Evolutionary conservation across 2,797 vertebrate species (phyloP), one percentile per base, ranked within the genome.

Genomic region (Myiothlypis coronata): DNA sequence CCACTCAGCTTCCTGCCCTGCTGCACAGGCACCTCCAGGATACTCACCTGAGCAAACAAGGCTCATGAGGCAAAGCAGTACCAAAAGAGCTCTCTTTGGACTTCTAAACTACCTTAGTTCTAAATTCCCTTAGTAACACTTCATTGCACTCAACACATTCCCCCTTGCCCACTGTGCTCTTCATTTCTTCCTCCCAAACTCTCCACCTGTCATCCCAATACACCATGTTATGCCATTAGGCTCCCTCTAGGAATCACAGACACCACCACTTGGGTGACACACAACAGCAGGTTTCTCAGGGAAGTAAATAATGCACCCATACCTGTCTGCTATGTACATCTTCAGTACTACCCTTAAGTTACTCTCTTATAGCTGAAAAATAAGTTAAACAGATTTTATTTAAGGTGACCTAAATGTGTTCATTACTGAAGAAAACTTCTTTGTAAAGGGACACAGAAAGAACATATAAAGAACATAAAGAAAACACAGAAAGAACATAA

Each of bases 1-100:
- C 32, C 3, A 2, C 23, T 8, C 0, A 49, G 32, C 61, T 27
- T 47, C 65, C 32, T 4, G 0, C 28, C 28, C 50, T 16, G 23
- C 70, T 59, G 26, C 74, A 46, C 26, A 76, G 21, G 13, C 26
- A 56, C 37, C 52, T 44, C 59, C 3, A 18, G 44, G 28, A 50
- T 5, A 61, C 0, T 46, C 65, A 78, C 30, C 56, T 28, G 15
- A 59, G 39, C 26, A 61, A 55, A 50, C 1, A 28, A 0, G 67
- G 44, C 11, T 69, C 3, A 1, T n/a, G 18, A 68, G 37, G 24
- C 50, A 79, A 84, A 84, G 39, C 23, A 55, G 9, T 34, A 53
- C 21, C 57, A 21, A 15, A 71, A 23, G 18, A 72, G 18, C 46
- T 53, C 57, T 17, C 35, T 80, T 21, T 27, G 3, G 6, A 35